Percentiles rank a stretch among this genome's conserved stretches.
phyloP scores from a whole-genome alignment of 2,113 vertebrate species.

The Malurus melanocephalus region DNA sequence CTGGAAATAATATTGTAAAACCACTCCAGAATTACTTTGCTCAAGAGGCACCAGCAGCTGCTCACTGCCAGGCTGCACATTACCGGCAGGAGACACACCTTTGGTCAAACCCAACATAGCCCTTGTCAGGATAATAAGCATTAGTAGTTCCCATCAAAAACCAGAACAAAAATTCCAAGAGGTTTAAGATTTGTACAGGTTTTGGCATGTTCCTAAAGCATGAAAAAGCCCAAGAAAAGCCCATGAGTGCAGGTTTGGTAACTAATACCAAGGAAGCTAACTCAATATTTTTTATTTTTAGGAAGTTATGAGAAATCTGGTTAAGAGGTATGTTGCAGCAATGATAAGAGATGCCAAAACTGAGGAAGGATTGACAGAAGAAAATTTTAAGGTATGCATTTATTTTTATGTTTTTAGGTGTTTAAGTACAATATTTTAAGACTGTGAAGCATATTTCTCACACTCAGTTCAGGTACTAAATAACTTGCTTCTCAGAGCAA shows the following conservation, averaged over 20 bases:
- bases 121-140: not conserved
- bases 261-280: not conserved
- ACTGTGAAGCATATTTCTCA: not conserved
- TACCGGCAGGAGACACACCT: not conserved
- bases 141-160: not conserved
- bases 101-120: not conserved
- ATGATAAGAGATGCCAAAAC: slow-evolving; percentile 97
- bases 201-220: not conserved
- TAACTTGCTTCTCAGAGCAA: not conserved
- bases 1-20: not conserved
- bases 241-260: not conserved
- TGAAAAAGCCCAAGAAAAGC: not conserved
- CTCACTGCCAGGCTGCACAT: not conserved
- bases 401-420: not conserved
- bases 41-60: not conserved
- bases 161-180: not conserved
- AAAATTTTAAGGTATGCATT: slow-evolving; percentile 92
- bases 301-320: slow-evolving; percentile 93
- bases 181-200: not conserved
- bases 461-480: not conserved
- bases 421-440: not conserved
- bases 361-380: slow-evolving; percentile 91
- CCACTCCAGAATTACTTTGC: not conserved
- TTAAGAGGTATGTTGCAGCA: slow-evolving; percentile 95
- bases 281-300: slow-evolving; percentile 49